Evolutionary conservation across 2,797 vertebrate species (phyloP), one percentile per base, ranked within the genome.

Genomic region (Eospalax fontanierii): DNA sequence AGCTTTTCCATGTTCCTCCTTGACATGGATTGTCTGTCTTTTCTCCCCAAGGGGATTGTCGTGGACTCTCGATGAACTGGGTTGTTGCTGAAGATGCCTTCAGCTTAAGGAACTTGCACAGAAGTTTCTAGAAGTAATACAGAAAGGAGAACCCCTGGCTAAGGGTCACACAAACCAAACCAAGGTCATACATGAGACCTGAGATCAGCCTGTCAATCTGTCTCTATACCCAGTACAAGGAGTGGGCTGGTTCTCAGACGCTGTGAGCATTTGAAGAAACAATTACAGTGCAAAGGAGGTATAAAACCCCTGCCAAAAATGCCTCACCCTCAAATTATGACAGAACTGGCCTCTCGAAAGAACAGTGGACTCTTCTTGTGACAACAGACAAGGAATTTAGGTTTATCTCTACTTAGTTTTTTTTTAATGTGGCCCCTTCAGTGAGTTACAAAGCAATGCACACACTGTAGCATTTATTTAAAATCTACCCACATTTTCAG

Each of bases 61-160:
- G 73, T 28, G 87, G 61, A 57, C 28, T 90, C 78, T 82, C 65
- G 54, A 54, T 54, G 68, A 96, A 91, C 63, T 35, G 75, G 84
- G 76, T 76, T 71, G 70, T 30, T 59, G 26, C 24, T 66, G 38
- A 87, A 46, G 84, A 89, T 38, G 38, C 15, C 92, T 95, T 92
- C 73, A 6, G 22, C 91, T 82, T 85, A 73, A 92, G 61, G 33
- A 59, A 66, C 59, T 28, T 93, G 38, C 76, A n/a, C 46, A 18
- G 70, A 84, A 90, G 59, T 89, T 91, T 33, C 87, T 88, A 61
- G 66, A 91, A 88, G 33, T 78, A 68, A 91, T n/a, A 87, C 2
- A 14, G 76, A 78, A 57, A 87, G 33, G 28, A 90, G 33, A 22
- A 65, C 21, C 35, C 3, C 28, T n/a, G 63, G n/a, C 22, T 33